Conservation (phyloP, 1,140 invertebrate species). For the Drosophila novamexicana region DNA sequence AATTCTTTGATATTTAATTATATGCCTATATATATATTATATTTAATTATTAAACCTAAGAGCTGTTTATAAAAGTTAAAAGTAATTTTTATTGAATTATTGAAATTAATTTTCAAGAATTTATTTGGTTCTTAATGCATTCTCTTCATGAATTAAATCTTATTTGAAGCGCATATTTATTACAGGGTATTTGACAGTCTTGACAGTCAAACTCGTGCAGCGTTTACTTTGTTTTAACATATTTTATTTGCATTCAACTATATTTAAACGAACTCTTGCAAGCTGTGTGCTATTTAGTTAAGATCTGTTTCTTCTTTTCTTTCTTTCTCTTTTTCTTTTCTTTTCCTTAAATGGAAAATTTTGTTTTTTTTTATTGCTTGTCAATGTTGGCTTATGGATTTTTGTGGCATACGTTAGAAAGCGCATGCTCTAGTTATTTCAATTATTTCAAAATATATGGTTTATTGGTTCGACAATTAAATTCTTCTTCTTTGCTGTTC, state of each 20-base stretch:
- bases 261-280: slow-evolving; percentile 69
- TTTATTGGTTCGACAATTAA: slow-evolving; percentile 4
- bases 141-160: too few species aligned
- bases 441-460: not conserved
- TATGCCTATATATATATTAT: too few species aligned
- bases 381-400: slow-evolving; percentile 40
- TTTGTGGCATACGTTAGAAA: slow-evolving; percentile 1
- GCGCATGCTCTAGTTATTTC: slow-evolving; percentile 4
- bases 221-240: slow-evolving; percentile 42
- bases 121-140: too few species aligned
- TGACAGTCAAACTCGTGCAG: too few species aligned
- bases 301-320: slow-evolving; percentile 48
- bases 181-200: slow-evolving; percentile 1
- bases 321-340: not conserved
- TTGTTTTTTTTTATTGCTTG: slow-evolving; percentile 54
- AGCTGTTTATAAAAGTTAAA: too few species aligned
- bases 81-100: too few species aligned
- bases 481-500: slow-evolving; percentile 1
- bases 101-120: not conserved
- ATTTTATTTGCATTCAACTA: slow-evolving; percentile 65
- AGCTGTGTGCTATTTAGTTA: slow-evolving; percentile 68
- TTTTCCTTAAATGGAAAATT: slow-evolving; percentile 58
- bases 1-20: too few species aligned
- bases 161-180: too few species aligned
- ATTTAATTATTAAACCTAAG: too few species aligned